phyloP scores from a whole-genome alignment of 2,113 vertebrate species.

The Pantherophis guttatus region DNA sequence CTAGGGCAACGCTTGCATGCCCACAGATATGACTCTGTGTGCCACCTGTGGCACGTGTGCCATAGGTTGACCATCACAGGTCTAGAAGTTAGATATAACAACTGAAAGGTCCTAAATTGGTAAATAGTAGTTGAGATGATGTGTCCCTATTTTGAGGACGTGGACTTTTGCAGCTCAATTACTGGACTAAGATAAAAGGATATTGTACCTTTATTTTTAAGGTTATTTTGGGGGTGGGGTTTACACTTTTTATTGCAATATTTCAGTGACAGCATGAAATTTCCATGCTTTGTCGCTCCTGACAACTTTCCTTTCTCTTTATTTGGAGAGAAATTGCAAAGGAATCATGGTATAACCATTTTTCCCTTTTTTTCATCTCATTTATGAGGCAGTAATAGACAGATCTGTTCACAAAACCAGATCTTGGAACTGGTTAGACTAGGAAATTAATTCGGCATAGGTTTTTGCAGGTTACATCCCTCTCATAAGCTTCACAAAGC shows the following conservation, averaged over 20 bases:
- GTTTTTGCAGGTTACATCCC: neutral
- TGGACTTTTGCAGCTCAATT: neutral
- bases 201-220: neutral
- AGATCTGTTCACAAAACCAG: neutral
- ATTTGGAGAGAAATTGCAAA: neutral
- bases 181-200: neutral
- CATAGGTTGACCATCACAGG: too few species aligned
- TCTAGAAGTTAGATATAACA: neutral
- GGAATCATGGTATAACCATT: neutral
- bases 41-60: too few species aligned
- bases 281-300: neutral
- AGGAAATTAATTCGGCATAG: neutral
- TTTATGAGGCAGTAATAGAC: neutral
- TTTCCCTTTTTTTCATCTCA: neutral
- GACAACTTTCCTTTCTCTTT: neutral
- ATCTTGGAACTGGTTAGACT: neutral
- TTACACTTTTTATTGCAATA: neutral
- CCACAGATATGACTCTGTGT: too few species aligned
- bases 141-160: neutral
- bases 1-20: too few species aligned
- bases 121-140: neutral
- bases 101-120: neutral
- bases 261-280: neutral
- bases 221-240: neutral
- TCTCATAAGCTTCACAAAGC: neutral